A percentile compares a stretch with the other conserved stretches of the same genome.
Conservation (phyloP, 2,797 vertebrate species). For the Gorsachius magnificus region DNA sequence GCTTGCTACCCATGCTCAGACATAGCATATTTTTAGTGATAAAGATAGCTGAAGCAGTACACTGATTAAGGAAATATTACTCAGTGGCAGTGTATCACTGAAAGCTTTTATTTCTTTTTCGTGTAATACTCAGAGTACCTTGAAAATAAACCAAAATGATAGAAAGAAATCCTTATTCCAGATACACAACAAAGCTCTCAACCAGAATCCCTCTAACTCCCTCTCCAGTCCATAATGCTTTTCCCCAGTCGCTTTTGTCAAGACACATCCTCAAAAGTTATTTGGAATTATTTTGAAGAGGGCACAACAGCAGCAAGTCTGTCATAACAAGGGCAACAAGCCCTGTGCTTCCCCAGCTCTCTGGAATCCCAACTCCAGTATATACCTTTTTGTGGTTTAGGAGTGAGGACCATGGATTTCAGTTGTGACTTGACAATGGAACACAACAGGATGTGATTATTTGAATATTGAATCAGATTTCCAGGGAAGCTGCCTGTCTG, state of each 20-base stretch:
- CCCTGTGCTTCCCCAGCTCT: not conserved
- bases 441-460: not conserved
- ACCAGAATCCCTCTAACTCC: not conserved
- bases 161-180: not conserved
- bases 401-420: not conserved
- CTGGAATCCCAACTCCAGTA: not conserved
- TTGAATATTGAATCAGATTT: slow-evolving; percentile 28
- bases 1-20: not conserved
- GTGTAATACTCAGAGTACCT: not conserved
- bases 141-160: not conserved
- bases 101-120: not conserved
- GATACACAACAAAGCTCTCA: not conserved
- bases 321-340: not conserved
- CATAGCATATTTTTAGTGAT: not conserved
- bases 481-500: not conserved
- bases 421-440: not conserved
- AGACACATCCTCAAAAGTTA: not conserved
- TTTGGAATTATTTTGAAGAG: not conserved
- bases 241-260: not conserved
- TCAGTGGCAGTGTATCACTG: not conserved
- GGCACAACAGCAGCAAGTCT: not conserved
- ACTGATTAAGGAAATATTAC: not conserved
- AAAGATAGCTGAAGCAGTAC: not conserved
- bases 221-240: not conserved
- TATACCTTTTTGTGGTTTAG: not conserved